A percentile compares a stretch with the other conserved stretches of the same genome.
Evolutionary conservation across 2,113 vertebrate species (phyloP).

Genomic region (Melozone crissalis): DNA sequence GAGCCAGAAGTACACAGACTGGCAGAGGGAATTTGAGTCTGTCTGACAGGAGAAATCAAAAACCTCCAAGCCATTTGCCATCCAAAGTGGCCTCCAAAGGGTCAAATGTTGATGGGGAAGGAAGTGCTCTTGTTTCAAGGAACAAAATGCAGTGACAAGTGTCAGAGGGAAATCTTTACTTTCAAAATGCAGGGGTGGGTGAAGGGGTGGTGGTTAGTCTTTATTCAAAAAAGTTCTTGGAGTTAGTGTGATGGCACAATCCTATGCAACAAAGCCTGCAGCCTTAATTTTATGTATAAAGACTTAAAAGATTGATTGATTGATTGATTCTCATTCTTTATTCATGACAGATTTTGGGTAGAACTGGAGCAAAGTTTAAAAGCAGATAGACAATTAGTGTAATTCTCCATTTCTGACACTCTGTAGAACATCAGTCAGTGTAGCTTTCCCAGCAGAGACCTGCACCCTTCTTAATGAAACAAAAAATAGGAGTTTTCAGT

Average conservation of each 20-base stretch:
- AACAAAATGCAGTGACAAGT: background rate
- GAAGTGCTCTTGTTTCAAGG: background rate
- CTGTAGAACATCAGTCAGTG: background rate
- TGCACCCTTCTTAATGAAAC: background rate
- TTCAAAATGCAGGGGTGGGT: background rate
- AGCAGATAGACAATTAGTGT: background rate
- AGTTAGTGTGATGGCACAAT: background rate
- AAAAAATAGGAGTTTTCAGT: background rate
- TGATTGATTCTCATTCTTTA: background rate
- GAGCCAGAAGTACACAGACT: conserved; percentile 83
- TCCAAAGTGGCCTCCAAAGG: background rate
- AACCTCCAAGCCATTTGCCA: background rate
- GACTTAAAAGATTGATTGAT: background rate
- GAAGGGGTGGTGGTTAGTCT: background rate
- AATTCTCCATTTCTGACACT: background rate
- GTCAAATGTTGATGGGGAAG: background rate
- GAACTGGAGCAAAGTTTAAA: background rate
- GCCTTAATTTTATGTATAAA: background rate
- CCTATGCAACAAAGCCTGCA: background rate
- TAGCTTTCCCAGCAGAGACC: background rate
- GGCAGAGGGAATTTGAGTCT: conserved; percentile 91
- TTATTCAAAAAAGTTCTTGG: background rate
- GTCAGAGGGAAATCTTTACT: background rate
- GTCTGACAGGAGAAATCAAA: conserved; percentile 65
- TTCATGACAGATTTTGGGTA: background rate